Base-by-base conservation (phyloP, 2,113 vertebrate species). In the Forbesichthys papilliferus region DNA sequence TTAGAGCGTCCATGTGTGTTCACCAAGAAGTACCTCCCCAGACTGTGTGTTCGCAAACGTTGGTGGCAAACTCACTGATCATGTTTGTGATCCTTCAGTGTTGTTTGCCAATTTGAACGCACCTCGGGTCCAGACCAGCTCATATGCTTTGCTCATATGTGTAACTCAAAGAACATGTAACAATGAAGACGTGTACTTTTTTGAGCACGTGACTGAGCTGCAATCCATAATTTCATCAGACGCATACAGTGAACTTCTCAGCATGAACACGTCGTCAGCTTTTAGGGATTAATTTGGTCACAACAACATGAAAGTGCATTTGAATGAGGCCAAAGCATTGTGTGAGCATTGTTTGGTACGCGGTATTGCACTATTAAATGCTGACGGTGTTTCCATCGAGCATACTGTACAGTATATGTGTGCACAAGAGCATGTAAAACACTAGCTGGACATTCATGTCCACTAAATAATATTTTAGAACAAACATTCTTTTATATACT, bases 291-390 rank as follows among this genome's bases (percentile, higher is more conserved):
- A 13, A 59, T 64, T 63, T 64, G 60, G 42, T 57, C 69, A 52
- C 33, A 56, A 79, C 72, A 73, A 57, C 62, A 75, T 74, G 66
- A 72, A 46, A 73, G 53, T 73, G 12, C 42, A 46, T 47, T 61
- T 73, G 61, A 75, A 77, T 75, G 74, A 68, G 57, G 27, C 27
- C 27, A 27, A 27, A 27, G 27, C 27, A 27, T 27, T 60, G 36
- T 77, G 65, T 71, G 48, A 73, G 46, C 34, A 56, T 11, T 66
- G 68, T 51, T 48, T 60, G 46, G 75, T 34, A 49, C 14, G 61
- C 57, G 64, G 51, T 61, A 16, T 36, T 36, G 53, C 27, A 27
- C 27, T 27, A 27, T 27, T 36, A 1, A 69, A 51, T 10, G 54
- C 18, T 56, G 16, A 53, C 3, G 55, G 48, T 52, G 62, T 33